Evolutionary conservation across 2,113 vertebrate genomes (phyloP).

Genomic region (Leptocoma aspasia): DNA sequence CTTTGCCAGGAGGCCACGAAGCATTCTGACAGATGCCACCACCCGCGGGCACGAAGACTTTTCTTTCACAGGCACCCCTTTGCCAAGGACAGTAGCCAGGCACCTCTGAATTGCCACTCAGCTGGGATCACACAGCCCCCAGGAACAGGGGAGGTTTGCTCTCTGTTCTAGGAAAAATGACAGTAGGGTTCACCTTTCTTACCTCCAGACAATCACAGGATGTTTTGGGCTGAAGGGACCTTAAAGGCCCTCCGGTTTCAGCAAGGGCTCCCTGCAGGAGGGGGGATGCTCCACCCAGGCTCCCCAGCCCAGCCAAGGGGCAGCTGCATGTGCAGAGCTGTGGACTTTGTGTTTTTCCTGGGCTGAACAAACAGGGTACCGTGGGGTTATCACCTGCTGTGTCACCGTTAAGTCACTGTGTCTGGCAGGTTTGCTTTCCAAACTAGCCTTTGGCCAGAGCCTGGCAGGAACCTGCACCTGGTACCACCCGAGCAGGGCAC

Average conservation of each 20-base stretch:
- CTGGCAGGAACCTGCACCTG: neutral
- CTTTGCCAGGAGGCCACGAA: neutral
- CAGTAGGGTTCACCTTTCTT: neutral
- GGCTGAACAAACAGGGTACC: conserved; percentile 36
- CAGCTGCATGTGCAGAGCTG: neutral
- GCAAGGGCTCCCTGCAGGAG: neutral
- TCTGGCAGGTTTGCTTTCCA: conserved; percentile 41
- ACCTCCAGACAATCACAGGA: neutral
- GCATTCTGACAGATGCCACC: neutral
- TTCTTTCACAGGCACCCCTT: neutral
- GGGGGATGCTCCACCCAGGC: neutral
- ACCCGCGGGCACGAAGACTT: fast-evolving
- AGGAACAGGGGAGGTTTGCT: neutral
- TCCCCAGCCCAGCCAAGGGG: neutral
- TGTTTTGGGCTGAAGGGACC: neutral
- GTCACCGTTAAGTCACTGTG: neutral
- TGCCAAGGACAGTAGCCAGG: neutral
- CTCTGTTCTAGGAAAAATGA: neutral
- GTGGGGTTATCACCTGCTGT: neutral
- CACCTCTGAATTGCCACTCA: neutral
- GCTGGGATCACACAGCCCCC: neutral
- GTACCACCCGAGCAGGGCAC: fast-evolving
- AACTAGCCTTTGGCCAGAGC: conserved; percentile 57
- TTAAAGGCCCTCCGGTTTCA: neutral
- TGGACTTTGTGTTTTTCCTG: conserved; percentile 37